phyloP scores from a whole-genome alignment of 2,888 invertebrate genomes.

The Caprella mutica region DNA sequence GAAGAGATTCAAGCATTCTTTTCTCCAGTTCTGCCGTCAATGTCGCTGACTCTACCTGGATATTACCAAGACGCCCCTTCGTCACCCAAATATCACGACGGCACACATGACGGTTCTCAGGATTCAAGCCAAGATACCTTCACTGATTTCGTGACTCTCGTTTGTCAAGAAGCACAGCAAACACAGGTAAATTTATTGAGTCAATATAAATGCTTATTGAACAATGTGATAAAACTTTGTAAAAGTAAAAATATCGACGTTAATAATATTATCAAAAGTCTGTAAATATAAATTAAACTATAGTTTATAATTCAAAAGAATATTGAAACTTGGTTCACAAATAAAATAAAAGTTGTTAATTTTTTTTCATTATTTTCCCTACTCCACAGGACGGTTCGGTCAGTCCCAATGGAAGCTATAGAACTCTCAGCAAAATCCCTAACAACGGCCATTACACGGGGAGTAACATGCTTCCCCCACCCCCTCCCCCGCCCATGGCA shows the following conservation, averaged over 20 bases:
- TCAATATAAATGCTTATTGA: too few species aligned
- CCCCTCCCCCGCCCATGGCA: slow-evolving; percentile 90
- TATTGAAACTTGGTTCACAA: too few species aligned
- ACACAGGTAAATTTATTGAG: slow-evolving; percentile 44
- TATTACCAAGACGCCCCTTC: slow-evolving; percentile 45
- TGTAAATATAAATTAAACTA: too few species aligned
- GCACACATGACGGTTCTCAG: slow-evolving; percentile 37
- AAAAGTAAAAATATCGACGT: too few species aligned
- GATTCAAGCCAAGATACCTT: slow-evolving; percentile 55
- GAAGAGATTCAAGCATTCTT: neutral
- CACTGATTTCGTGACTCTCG: slow-evolving; percentile 91
- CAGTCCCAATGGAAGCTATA: slow-evolving; percentile 9
- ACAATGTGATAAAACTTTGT: too few species aligned
- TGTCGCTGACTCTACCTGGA: slow-evolving; percentile 34
- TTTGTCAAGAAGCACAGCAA: slow-evolving; percentile 83
- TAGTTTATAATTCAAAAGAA: too few species aligned
- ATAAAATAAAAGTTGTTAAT: too few species aligned
- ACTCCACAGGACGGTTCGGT: slow-evolving; percentile 31
- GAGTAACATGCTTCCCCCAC: slow-evolving; percentile 86
- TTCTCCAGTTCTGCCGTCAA: slow-evolving; percentile 27
- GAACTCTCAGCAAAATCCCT: slow-evolving; percentile 48
- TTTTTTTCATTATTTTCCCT: too few species aligned
- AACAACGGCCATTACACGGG: slow-evolving; percentile 30
- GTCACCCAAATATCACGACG: slow-evolving; percentile 64
- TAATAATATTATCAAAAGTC: too few species aligned